These are phyloP conservation scores for Clarias magur DNA, from an alignment of 2,113 vertebrate species.

Conservation along the genomic window DNA sequence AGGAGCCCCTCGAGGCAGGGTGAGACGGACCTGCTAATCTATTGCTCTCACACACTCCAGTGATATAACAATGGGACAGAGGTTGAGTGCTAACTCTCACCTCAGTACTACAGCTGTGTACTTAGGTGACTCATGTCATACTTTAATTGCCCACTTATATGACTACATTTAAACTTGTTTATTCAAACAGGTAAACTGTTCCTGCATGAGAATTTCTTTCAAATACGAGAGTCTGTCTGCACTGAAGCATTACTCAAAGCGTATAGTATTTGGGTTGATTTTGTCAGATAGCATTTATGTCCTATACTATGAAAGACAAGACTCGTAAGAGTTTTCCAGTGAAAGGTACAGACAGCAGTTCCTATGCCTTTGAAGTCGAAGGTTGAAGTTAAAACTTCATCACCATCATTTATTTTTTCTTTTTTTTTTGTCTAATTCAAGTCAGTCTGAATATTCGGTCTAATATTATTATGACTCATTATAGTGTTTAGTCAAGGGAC, in stretches of 20 bases:
- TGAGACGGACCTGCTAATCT: conserved; percentile 15
- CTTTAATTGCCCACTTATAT: conserved; percentile 5
- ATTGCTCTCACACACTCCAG: background rate
- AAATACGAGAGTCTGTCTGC: background rate
- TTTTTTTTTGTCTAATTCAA: background rate
- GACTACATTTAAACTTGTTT: background rate
- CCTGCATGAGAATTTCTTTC: background rate
- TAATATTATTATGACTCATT: background rate
- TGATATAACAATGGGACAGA: conserved; percentile 21
- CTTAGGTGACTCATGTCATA: conserved; percentile 34
- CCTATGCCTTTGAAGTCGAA: background rate
- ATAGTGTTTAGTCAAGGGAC: background rate
- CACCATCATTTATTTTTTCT: too few relatives aligned
- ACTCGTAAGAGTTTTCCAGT: background rate
- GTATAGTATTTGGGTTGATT: background rate
- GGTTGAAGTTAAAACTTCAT: background rate
- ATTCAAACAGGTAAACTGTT: conserved; percentile 11
- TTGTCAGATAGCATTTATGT: background rate
- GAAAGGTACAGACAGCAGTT: background rate
- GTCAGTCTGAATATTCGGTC: background rate
- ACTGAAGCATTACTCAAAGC: background rate
- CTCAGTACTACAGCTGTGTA: conserved; percentile 30
- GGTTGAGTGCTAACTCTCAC: conserved; percentile 14
- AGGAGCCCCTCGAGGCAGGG: conserved; percentile 42
- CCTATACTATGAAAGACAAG: conserved; percentile 1